Evolutionary conservation across 2,113 vertebrate species (phyloP).

Genomic region (Sinocyclocheilus grahami): DNA sequence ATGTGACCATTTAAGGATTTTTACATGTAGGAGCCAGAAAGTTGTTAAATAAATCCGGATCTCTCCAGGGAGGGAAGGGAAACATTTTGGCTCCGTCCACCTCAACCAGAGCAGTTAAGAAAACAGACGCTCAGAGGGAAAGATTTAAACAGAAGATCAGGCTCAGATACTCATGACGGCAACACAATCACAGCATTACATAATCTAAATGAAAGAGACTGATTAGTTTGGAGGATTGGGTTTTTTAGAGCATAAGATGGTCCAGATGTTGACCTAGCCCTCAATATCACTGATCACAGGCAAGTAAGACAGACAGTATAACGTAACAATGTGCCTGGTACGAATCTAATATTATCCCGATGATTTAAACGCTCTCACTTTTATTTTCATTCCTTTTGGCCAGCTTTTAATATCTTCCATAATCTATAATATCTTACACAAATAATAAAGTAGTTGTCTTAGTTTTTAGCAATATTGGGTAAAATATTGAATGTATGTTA

Average conservation of each 20-base stretch:
- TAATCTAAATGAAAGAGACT: slow-evolving; percentile 2
- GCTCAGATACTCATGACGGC: not conserved
- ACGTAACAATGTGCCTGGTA: not conserved
- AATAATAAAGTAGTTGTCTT: not conserved
- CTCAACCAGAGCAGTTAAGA: slow-evolving; percentile 64
- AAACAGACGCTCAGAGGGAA: slow-evolving; percentile 64
- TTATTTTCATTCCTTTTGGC: too few species aligned
- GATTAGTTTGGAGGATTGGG: not conserved
- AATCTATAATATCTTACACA: not conserved
- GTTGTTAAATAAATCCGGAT: slow-evolving; percentile 73
- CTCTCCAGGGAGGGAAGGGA: slow-evolving; percentile 72
- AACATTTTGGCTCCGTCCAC: slow-evolving; percentile 71
- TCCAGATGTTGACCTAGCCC: slow-evolving; percentile 21
- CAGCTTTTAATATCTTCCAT: not conserved
- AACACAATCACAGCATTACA: slow-evolving; percentile 2
- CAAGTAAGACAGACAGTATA: not conserved
- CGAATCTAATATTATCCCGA: not conserved
- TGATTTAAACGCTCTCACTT: not conserved
- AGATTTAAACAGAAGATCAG: not conserved
- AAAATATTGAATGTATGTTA: not conserved
- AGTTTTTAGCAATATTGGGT: not conserved
- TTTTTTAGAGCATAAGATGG: not conserved
- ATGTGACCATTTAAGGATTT: slow-evolving; percentile 77
- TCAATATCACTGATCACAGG: not conserved
- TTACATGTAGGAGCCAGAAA: slow-evolving; percentile 62